These are phyloP conservation scores for Sarcophilus harrisii DNA, from an alignment of 2,797 vertebrate genomes.

Conservation along the genomic window DNA sequence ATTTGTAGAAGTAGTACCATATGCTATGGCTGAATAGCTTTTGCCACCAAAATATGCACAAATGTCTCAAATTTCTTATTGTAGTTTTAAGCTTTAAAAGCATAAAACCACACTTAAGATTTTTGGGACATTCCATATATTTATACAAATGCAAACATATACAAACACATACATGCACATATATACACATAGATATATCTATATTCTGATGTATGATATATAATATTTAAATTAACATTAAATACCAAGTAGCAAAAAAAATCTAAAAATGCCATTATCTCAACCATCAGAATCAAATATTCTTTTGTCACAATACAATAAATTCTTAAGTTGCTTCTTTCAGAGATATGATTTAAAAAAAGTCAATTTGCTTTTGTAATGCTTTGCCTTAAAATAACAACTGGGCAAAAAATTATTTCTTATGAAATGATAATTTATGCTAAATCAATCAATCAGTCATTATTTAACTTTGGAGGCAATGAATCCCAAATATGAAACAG, in stretches of 20 bases:
- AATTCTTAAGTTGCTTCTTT: constrained; percentile 21
- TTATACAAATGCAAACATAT: not conserved
- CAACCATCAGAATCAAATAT: constrained; percentile 7
- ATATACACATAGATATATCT: not conserved
- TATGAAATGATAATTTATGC: constrained; percentile 75
- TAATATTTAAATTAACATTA: not conserved
- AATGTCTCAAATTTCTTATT: not conserved
- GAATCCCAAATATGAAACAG: constrained; percentile 76
- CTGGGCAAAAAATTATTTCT: constrained; percentile 62
- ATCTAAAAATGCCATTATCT: not conserved
- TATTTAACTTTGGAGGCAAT: constrained; percentile 76
- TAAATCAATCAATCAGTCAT: constrained; percentile 70
- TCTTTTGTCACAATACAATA: constrained; percentile 23
- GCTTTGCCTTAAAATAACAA: constrained; percentile 59
- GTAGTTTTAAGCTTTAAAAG: not conserved
- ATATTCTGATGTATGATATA: not conserved
- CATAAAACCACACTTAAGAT: not conserved
- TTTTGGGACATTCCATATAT: not conserved
- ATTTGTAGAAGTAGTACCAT: not conserved
- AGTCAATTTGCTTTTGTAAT: constrained; percentile 55
- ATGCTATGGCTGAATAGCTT: not conserved
- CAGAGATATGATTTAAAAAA: constrained; percentile 38
- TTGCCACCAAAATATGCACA: not conserved
- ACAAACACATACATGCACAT: not conserved
- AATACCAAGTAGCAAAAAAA: not conserved